phyloP scores from a whole-genome alignment of 2,888 invertebrate species.

The Hesperia comma region DNA sequence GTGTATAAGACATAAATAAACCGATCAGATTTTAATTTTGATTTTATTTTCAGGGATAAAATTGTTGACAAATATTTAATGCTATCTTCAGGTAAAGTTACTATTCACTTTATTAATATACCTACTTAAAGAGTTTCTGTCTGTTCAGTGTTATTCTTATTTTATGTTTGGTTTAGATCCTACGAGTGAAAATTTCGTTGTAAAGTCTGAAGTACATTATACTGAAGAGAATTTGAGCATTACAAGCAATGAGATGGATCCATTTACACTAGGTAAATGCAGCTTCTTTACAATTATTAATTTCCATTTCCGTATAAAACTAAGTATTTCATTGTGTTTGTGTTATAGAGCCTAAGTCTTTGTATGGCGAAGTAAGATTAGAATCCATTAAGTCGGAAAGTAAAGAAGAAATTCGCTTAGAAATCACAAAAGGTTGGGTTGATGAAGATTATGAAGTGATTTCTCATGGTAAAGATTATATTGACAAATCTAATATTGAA shows the following conservation, averaged over 20 bases:
- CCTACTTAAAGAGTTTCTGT: not conserved
- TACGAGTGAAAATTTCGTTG: constrained; percentile 11
- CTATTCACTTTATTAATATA: constrained; percentile 2
- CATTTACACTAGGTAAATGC: constrained; percentile 10
- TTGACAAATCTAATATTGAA: constrained; percentile 44
- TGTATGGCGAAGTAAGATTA: constrained; percentile 26
- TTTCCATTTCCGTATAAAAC: not conserved
- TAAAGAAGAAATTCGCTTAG: constrained; percentile 48
- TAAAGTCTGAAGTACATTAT: constrained; percentile 24
- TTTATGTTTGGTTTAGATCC: constrained; percentile 3
- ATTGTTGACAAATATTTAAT: constrained; percentile 65
- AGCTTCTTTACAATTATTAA: not conserved
- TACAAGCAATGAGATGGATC: constrained; percentile 25
- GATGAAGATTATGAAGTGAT: constrained; percentile 54
- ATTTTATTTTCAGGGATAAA: constrained; percentile 57
- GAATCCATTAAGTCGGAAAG: constrained; percentile 35
- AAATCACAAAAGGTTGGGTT: constrained; percentile 61
- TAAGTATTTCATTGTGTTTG: not conserved
- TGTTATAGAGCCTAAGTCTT: constrained; percentile 21
- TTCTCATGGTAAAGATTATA: constrained; percentile 47
- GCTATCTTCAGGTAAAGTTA: constrained; percentile 53
- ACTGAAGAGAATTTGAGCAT: constrained; percentile 23
- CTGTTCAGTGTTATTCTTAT: not conserved
- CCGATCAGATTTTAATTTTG: not conserved
- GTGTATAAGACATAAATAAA: not conserved